Evolutionary conservation across 1,140 invertebrate genomes (phyloP), one percentile per base, ranked within the genome.

Genomic region (Tetraneura akinire): DNA sequence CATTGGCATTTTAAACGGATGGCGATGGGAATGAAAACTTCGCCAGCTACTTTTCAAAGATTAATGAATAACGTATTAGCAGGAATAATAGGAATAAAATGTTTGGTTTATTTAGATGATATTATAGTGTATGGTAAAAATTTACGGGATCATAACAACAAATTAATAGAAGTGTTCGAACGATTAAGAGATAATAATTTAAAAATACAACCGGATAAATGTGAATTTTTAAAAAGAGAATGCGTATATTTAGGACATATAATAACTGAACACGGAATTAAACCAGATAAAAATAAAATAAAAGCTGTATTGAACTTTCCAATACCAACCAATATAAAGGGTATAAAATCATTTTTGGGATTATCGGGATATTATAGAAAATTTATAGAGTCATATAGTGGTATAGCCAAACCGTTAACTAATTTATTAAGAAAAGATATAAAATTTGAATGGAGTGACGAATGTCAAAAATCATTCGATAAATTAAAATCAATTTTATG

Each of bases 121-220:
- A 84, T 87, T 4, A 81, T 88, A 16, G 80, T 87, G 9, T 87
- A 83, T 64, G 82, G 82, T 2, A 81, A 68, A 18, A 84, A 83
- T 23, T 80, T 87, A 42, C 82, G 85, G 80, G 78, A 85, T 83
- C 84, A 86, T 74, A 74, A 82, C 11, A 9, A 80, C 47, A 84
- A 83, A 47, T 76, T 86, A 45, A 78, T 66, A 68, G 80, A 84
- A 80, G 84, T 88, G 5, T 87, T 88, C 62, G 51, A 84, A 14
- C 81, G 82, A 80, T 74, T 88, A 16, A 82, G 83, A 66, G 47
- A 84, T 80, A 62, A 84, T 80, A 85, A 85, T 68, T 82, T 88
- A 42, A 87, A 87, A 83, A 47, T 87, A 26, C n/a, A 88, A 83
- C 85, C 85, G 0, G 83, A 84, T 21, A 88, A 88, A 83, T 88